Evolutionary conservation across 2,888 invertebrate genomes (phyloP).

Genomic region (Hirtodrosophila confusa): DNA sequence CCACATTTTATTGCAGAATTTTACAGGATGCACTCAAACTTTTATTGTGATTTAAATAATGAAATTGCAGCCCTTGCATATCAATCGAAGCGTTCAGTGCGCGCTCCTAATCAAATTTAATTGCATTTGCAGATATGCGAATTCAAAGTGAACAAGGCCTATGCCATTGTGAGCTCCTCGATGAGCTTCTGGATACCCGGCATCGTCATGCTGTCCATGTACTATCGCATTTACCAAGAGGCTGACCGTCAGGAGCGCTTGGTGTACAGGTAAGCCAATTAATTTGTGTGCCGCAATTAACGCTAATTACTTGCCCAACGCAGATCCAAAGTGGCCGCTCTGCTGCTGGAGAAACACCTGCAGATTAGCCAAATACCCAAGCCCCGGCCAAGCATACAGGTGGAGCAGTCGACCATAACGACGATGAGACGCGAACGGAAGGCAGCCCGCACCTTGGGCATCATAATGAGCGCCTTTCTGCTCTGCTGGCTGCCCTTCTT

Average conservation of each 20-base stretch:
- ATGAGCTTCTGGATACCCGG: slow-evolving; percentile 97
- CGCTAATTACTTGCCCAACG: slow-evolving; percentile 47
- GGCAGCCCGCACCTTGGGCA: slow-evolving; percentile 96
- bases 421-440: slow-evolving; percentile 95
- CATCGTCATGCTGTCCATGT: slow-evolving; percentile 96
- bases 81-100: slow-evolving; percentile 9
- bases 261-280: slow-evolving; percentile 89
- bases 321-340: slow-evolving; percentile 94
- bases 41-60: slow-evolving; percentile 43
- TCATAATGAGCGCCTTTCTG: slow-evolving; percentile 97
- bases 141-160: slow-evolving; percentile 93
- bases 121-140: slow-evolving; percentile 86
- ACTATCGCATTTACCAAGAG: slow-evolving; percentile 94
- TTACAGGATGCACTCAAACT: slow-evolving; percentile 9
- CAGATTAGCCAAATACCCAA: slow-evolving; percentile 95
- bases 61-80: slow-evolving; percentile 16
- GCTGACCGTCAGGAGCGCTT: slow-evolving; percentile 93
- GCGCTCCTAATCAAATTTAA: slow-evolving; percentile 23
- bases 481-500: slow-evolving; percentile 98
- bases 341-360: slow-evolving; percentile 93
- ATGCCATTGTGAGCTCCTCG: slow-evolving; percentile 94
- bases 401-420: slow-evolving; percentile 91
- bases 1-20: slow-evolving; percentile 5
- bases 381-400: slow-evolving; percentile 87
- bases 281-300: slow-evolving; percentile 46